Base-by-base conservation (phyloP, 2,113 vertebrate genomes). In the Balaeniceps rex region DNA sequence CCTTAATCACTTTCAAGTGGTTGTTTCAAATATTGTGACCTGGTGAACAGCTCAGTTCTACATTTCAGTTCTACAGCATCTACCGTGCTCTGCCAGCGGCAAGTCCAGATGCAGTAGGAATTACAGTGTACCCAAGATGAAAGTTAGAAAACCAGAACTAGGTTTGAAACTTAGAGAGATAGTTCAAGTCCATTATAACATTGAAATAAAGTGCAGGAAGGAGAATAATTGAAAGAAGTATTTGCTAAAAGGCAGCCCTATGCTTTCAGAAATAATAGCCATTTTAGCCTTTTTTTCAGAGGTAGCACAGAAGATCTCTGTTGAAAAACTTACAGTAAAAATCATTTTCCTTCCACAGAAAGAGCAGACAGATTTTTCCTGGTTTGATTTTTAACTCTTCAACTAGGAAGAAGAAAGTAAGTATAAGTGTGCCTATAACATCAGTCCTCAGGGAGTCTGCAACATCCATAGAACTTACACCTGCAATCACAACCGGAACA, bases 401-500 rank as follows among this genome's bases (percentile, higher is more conserved):
- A 72, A 34, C 19, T 52, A 40, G 26, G 10, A 60, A 64, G 25
- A 64, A 38, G 34, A 82, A 81, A 75, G 8, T 36, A 71, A 76
- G 29, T 10, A 8, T 29, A 78, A 64, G 69, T 46, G 85, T 57
- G 55, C 66, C 58, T 85, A 2, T 46, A 91, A 83, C 14, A 72
- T 19, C 65, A 85, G 46, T 85, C 77, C 75, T 80, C 52, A 31
- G 54, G 44, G 83, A 87, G 9, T 66, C 25, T 83, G 54, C 75
- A 95, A 85, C 63, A 90, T 66, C 46, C 75, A 77, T 0, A 51
- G 87, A 69, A 94, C 70, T 58, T 77, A 93, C 46, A 97, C 91
- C 89, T 94, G 83, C 60, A 94, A 96, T 88, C 34, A 4, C 46
- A 96, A 80, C 46, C 13, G 5, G 83, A 94, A 85, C 78, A 93